phyloP scores from a whole-genome alignment of 2,888 invertebrate species.

The Xylota sylvarum region DNA sequence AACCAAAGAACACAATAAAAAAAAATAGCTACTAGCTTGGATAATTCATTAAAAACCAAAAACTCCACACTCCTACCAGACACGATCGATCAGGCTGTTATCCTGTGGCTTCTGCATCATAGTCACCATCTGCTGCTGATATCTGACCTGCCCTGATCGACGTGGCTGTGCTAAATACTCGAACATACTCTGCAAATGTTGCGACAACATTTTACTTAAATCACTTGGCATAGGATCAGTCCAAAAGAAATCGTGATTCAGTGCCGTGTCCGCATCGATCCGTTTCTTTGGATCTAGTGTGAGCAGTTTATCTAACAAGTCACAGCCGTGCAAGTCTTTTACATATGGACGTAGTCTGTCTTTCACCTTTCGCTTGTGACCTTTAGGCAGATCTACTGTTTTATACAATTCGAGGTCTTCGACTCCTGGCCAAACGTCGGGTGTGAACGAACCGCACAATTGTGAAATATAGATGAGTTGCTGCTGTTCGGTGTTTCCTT shows the following conservation, averaged over 20 bases:
- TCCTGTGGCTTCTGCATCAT: constrained; percentile 88
- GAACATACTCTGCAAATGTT: constrained; percentile 97
- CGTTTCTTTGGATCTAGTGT: constrained; percentile 96
- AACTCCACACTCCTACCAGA: constrained; percentile 87
- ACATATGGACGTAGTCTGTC: constrained; percentile 95
- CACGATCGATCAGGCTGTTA: constrained; percentile 93
- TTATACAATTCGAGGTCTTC: constrained; percentile 94
- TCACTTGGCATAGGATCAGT: constrained; percentile 98
- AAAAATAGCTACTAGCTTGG: background rate
- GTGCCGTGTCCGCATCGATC: constrained; percentile 94
- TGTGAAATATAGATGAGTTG: constrained; percentile 97
- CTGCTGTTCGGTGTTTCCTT: constrained; percentile 98
- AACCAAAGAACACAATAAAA: background rate
- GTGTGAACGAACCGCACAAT: constrained; percentile 97
- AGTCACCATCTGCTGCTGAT: constrained; percentile 87
- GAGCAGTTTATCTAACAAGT: constrained; percentile 95
- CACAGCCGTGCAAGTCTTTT: constrained; percentile 96
- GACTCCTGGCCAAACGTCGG: constrained; percentile 96
- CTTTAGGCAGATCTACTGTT: constrained; percentile 94
- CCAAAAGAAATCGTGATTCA: constrained; percentile 99
- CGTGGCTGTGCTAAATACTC: constrained; percentile 94
- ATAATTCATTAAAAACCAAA: background rate
- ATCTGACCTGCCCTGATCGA: constrained; percentile 89
- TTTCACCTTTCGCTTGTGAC: constrained; percentile 94
- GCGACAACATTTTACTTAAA: constrained; percentile 95